Evolutionary conservation across 2,888 invertebrate genomes (phyloP), one percentile per base, ranked within the genome.

Genomic region (Hyposoter dolosus): DNA sequence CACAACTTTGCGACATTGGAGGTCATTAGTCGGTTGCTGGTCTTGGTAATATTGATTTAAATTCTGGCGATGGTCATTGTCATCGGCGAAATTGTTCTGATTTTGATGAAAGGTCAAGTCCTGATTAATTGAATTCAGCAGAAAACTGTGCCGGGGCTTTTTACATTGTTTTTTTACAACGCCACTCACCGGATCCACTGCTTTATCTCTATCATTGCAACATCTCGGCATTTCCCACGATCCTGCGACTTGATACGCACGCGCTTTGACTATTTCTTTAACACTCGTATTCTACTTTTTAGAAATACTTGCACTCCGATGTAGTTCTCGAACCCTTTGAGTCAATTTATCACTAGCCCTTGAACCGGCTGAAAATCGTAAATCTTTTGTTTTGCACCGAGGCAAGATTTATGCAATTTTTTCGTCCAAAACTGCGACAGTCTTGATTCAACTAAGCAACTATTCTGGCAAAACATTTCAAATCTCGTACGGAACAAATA

Each of bases 191-290:
- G 93, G 92, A 90, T 93, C 93, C 92, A 92, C 92, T 92, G 92
- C 90, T 91, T 94, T 93, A 88, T 92, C 93, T 89, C 93, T 93
- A 88, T 93, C 93, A 92, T 94, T 93, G 91, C 92, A 94, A 91
- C 94, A 94, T 94, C 94, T 94, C 93, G 94, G 94, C 94, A 94
- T 94, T 94, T 93, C 94, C 94, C 93, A 86, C 83, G 65, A 68
- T 40, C 69, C 77, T 53, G 47, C 68, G 45, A 69, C 63, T 83
- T 81, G 19, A 66, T 60, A 76, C 40, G 40, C 40, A 53, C 76
- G 56, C 17, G 17, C 35, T n/a, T 28, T n/a, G 9, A 71, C 3
- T n/a, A 17, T 71, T 40, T 35, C 17, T 9, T 40, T n/a, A n/a
- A 40, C n/a, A 3, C n/a, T n/a, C 19, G 60, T 60, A 66, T 19